Evolutionary conservation across 2,113 vertebrate species (phyloP), one percentile per base, ranked within the genome.

Genomic region (Oxygymnocypris stewartii): DNA sequence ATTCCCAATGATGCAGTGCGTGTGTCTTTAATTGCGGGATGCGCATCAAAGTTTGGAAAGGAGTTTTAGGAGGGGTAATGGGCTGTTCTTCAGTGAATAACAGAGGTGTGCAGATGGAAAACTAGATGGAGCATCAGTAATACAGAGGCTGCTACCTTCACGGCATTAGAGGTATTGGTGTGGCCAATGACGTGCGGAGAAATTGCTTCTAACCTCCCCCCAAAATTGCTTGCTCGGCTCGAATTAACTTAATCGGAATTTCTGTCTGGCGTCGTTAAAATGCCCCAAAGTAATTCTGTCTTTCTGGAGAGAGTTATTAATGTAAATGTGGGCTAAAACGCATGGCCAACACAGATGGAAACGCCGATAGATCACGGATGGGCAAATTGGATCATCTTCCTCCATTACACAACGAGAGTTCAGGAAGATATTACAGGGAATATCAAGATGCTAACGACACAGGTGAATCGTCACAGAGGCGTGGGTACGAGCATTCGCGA

Each of bases 171-270:
- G 89, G 89, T 91, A 89, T 88, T 88, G n/a, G 88, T 88, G 91
- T 35, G 11, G 85, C 89, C 88, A 84, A 90, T 89, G 88, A 94
- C 90, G 90, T 87, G 92, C 91, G 89, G 93, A 90, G 91, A 93
- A 95, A 95, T 92, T 90, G 91, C 90, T 94, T 93, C 89, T 89
- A 71, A 94, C 92, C 14, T 80, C 85, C 84, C 90, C 82, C 87
- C 87, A 93, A 93, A 95, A 92, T 92, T 93, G 87, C 91, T 92
- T 89, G 93, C 89, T 92, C 93, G 92, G 89, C 91, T 94, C 93
- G 90, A 95, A 94, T 95, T 94, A 91, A 95, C 94, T 92, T 93
- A 94, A 93, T 95, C 95, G 89, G 90, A 95, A 94, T 94, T 94
- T 92, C 91, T 94, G 91, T 94, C 93, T 88, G 35, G 90, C 91